Percentiles rank a stretch among this genome's conserved stretches.
These are phyloP conservation scores for Gymnocypris eckloni DNA, from an alignment of 2,797 vertebrate genomes.

Conservation along the genomic window DNA sequence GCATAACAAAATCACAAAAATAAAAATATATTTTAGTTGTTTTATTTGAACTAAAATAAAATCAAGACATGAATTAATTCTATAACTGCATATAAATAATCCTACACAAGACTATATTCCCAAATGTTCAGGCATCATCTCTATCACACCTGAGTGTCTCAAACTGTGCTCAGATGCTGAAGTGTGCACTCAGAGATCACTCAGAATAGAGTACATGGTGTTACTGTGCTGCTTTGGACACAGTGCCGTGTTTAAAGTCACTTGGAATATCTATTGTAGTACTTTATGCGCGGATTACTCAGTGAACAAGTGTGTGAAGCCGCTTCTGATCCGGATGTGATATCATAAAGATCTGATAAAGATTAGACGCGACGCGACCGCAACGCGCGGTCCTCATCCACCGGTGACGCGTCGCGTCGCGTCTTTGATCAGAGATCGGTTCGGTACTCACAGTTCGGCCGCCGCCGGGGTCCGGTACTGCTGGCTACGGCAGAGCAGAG, in stretches of 20 bases:
- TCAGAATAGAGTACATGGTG: background rate
- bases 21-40: no score
- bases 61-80: background rate
- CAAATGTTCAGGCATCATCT: background rate
- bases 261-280: background rate
- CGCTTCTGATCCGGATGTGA: background rate
- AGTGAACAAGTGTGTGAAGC: background rate
- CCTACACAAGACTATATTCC: background rate
- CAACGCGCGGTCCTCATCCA: background rate
- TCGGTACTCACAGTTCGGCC: slow-evolving; percentile 85
- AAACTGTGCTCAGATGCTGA: background rate
- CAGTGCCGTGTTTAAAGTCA: background rate
- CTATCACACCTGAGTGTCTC: background rate
- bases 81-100: background rate
- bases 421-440: background rate
- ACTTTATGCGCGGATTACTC: background rate
- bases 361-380: background rate
- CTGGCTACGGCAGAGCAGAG: slow-evolving; percentile 95
- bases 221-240: background rate
- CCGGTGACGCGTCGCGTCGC: background rate
- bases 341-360: background rate
- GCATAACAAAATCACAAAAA: background rate
- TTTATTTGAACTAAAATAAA: background rate
- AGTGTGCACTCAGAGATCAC: no score
- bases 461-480: slow-evolving; percentile 82